Evolutionary conservation across 2,797 vertebrate species (phyloP), one percentile per base, ranked within the genome.

Genomic region (Etheostoma perlongum): DNA sequence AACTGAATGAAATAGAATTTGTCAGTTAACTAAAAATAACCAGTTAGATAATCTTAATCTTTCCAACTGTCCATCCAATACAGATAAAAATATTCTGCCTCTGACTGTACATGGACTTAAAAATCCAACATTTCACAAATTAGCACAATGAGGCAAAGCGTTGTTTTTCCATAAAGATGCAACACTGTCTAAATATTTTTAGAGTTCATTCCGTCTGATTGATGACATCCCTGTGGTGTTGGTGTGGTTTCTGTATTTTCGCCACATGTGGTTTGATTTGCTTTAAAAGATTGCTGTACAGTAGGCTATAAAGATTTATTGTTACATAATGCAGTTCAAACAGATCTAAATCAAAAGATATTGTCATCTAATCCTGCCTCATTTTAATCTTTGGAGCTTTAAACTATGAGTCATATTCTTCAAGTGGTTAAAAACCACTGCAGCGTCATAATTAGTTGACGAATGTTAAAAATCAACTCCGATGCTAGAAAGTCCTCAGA

Each of bases 11-110:
- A 62, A 82, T 53, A 42, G 75, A 65, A 80, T 85, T 79, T 81
- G 58, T 47, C 66, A 59, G 16, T 19, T 82, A 79, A 72, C 73
- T 85, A 78, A 91, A 84, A 75, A 85, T 78, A 83, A 76, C 40
- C 60, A 33, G 67, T 85, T 53, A 69, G 72, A 88, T 81, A 59
- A 77, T 72, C 70, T 55, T 60, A 75, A 78, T 89, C 70, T 81
- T 72, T 52, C 67, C 54, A 53, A 63, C 65, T 36, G 65, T 75
- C 71, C 67, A 30, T 80, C 81, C 67, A 60, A 3, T 49, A 44
- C 23, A 58, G 72, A 85, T 75, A 68, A 42, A 80, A 79, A 81
- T 55, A 73, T 33, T 61, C 65, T 33, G 58, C 48, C 40, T 67
- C 58, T 18, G 54, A 44, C 58, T 51, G 33, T 16, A 6, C 71